phyloP scores from a whole-genome alignment of 2,113 vertebrate genomes.

The Ramphastos sulfuratus region DNA sequence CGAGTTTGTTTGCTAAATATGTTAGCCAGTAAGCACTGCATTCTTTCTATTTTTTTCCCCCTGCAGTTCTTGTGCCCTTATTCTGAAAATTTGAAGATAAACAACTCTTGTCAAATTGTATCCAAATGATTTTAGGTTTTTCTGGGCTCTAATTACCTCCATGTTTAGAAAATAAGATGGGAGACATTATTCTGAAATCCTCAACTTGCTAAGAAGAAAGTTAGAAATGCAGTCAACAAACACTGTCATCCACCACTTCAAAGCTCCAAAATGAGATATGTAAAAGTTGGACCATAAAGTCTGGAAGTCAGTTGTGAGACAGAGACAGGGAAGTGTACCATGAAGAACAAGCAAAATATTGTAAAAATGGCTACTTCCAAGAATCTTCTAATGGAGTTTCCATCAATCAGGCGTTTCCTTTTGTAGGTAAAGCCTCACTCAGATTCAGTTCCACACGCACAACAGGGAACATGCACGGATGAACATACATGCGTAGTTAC shows the following conservation, averaged over 20 bases:
- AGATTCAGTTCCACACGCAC: background rate
- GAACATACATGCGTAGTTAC: background rate
- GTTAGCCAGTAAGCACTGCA: background rate
- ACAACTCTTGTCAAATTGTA: background rate
- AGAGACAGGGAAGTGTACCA: background rate
- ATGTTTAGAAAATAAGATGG: background rate
- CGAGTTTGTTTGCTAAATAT: constrained; percentile 18
- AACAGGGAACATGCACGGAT: background rate
- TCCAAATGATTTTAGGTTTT: background rate
- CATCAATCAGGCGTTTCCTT: background rate
- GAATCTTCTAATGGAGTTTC: background rate
- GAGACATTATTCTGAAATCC: background rate
- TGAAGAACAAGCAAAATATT: background rate
- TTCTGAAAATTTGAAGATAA: background rate
- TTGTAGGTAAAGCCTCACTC: background rate
- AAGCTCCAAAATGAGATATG: background rate
- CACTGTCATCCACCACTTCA: background rate
- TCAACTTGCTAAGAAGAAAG: background rate
- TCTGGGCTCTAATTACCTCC: background rate
- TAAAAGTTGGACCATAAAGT: background rate
- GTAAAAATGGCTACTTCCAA: background rate
- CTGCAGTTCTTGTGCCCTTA: background rate
- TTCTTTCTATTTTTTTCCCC: background rate
- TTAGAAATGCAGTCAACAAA: background rate
- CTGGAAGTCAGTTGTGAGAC: background rate